phyloP scores from a whole-genome alignment of 2,888 invertebrate genomes.

The Syritta pipiens region DNA sequence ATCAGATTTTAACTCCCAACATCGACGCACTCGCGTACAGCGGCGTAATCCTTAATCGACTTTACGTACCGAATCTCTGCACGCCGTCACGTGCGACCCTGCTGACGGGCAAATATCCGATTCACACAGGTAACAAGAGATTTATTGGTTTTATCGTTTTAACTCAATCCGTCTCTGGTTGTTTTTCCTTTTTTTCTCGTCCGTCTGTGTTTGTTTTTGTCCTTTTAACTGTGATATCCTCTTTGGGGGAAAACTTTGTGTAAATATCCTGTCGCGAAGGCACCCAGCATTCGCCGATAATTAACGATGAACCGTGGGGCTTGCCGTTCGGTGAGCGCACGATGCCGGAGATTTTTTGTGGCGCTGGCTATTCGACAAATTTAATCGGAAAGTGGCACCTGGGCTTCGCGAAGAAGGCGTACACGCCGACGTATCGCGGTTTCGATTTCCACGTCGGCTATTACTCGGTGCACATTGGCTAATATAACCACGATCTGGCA shows the following conservation, averaged over 20 bases:
- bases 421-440: constrained; percentile 86
- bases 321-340: constrained; percentile 85
- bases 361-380: constrained; percentile 89
- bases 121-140: constrained; percentile 83
- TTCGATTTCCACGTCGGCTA: constrained; percentile 93
- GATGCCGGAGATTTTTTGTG: constrained; percentile 85
- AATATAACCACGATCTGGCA: constrained; percentile 84
- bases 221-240: too few species aligned
- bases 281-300: constrained; percentile 86
- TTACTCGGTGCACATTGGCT: constrained; percentile 90
- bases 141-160: constrained; percentile 48
- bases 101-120: constrained; percentile 92
- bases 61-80: constrained; percentile 91
- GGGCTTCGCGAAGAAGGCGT: constrained; percentile 84
- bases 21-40: constrained; percentile 92
- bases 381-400: constrained; percentile 96
- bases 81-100: constrained; percentile 91
- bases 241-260: not conserved
- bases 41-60: constrained; percentile 90
- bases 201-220: too few species aligned
- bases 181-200: not conserved
- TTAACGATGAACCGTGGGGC: constrained; percentile 86
- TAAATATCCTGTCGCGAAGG: too few species aligned
- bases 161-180: constrained; percentile 1
- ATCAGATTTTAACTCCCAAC: constrained; percentile 94